Evolutionary conservation across 2,797 vertebrate genomes (phyloP).

Genomic region (Pseudomugil gertrudae): DNA sequence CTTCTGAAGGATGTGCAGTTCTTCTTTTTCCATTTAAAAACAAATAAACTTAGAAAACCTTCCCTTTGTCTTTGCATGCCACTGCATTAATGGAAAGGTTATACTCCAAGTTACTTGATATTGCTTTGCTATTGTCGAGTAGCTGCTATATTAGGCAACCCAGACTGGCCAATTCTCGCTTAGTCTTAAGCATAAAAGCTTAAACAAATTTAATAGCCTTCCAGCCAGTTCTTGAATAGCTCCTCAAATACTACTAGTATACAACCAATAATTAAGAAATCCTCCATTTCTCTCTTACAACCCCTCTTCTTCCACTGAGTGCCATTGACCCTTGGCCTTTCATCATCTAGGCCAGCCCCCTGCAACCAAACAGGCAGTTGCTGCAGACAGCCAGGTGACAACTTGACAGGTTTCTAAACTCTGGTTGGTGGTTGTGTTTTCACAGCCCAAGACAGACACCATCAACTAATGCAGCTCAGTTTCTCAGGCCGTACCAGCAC

Average conservation of each 20-base stretch:
- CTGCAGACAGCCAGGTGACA: slow-evolving; percentile 64
- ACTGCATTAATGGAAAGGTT: slow-evolving; percentile 1
- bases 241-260: slow-evolving; percentile 26
- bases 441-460: slow-evolving; percentile 52
- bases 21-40: not conserved
- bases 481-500: slow-evolving; percentile 39
- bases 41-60: not conserved
- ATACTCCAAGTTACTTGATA: not conserved
- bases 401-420: slow-evolving; percentile 80
- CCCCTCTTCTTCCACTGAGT: slow-evolving; percentile 48
- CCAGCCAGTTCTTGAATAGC: slow-evolving; percentile 21
- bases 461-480: slow-evolving; percentile 55
- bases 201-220: slow-evolving; percentile 10
- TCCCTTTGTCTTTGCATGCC: not conserved
- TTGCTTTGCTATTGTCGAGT: not conserved
- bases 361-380: slow-evolving; percentile 58
- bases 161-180: not conserved
- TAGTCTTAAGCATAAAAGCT: slow-evolving; percentile 12
- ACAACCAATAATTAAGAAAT: slow-evolving; percentile 33
- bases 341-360: slow-evolving; percentile 51
- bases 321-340: slow-evolving; percentile 67
- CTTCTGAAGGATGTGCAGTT: not conserved
- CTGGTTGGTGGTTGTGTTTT: slow-evolving; percentile 69
- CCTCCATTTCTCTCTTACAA: slow-evolving; percentile 32
- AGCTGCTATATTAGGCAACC: not conserved